Conservation (phyloP, 2,113 vertebrate species). For the Ramphastos sulfuratus region DNA sequence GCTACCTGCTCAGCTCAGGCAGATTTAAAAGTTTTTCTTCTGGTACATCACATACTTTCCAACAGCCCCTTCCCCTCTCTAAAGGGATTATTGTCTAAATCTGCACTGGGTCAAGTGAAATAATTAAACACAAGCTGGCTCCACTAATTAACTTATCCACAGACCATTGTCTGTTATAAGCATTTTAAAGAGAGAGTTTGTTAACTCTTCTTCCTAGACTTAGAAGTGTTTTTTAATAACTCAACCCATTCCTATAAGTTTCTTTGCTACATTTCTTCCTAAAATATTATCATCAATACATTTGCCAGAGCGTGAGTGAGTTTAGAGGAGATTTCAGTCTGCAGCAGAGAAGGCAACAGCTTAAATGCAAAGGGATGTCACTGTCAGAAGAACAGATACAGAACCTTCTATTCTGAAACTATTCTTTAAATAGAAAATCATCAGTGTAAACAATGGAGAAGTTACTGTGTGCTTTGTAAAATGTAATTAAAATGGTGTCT, state of each 20-base stretch:
- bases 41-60: slow-evolving; percentile 44
- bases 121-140: slow-evolving; percentile 71
- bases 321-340: neutral
- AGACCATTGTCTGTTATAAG: slow-evolving; percentile 71
- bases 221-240: neutral
- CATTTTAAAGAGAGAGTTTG: slow-evolving; percentile 53
- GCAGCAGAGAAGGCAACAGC: neutral
- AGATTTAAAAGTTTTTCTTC: slow-evolving; percentile 62
- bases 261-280: neutral
- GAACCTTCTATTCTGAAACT: neutral
- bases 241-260: neutral
- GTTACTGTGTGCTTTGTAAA: neutral
- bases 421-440: neutral
- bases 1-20: slow-evolving; percentile 47
- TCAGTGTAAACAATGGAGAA: neutral
- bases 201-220: slow-evolving; percentile 48
- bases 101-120: slow-evolving; percentile 72
- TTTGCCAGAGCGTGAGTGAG: neutral
- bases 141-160: slow-evolving; percentile 74
- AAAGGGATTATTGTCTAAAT: slow-evolving; percentile 71
- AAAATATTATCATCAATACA: neutral
- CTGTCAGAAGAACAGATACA: neutral
- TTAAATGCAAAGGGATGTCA: neutral
- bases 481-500: neutral
- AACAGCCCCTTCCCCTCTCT: slow-evolving; percentile 51